phyloP scores from a whole-genome alignment of 1,140 invertebrate species.

The Odontomachus brunneus region DNA sequence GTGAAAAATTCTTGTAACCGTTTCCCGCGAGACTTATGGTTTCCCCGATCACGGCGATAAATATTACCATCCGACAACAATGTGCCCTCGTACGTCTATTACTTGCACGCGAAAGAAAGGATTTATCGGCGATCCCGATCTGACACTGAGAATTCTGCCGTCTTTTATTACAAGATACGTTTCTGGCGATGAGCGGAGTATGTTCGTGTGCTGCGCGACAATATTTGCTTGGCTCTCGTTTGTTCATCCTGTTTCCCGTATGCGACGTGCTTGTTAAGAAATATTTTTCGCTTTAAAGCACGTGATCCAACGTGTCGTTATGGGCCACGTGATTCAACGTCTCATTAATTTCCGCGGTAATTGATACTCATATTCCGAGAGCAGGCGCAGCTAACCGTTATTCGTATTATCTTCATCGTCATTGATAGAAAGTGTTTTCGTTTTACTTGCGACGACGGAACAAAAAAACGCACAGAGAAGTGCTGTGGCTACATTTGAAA shows the following conservation, averaged over 20 bases:
- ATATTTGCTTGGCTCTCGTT: conserved; percentile 51
- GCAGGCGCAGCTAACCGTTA: background rate
- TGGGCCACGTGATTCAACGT: too few relatives aligned
- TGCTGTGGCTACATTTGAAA: too few relatives aligned
- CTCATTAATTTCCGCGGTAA: background rate
- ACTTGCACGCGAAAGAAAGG: conserved; percentile 56
- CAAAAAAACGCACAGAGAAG: background rate
- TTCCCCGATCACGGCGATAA: conserved; percentile 51
- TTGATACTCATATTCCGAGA: background rate
- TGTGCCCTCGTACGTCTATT: conserved; percentile 49
- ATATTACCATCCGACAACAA: conserved; percentile 66
- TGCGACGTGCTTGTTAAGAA: conserved; percentile 13
- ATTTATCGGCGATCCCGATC: conserved; percentile 65
- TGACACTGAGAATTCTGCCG: conserved; percentile 46
- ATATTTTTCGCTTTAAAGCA: conserved; percentile 18
- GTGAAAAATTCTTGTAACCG: conserved; percentile 68
- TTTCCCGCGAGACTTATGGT: conserved; percentile 57
- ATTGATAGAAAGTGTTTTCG: background rate
- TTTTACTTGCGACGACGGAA: background rate
- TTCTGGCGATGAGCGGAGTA: conserved; percentile 1
- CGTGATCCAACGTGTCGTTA: conserved; percentile 19
- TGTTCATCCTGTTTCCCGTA: conserved; percentile 14
- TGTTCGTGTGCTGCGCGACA: background rate
- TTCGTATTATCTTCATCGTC: background rate
- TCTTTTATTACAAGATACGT: conserved; percentile 53